Evolutionary conservation across 2,113 vertebrate species (phyloP).

Genomic region (Triplophysa siluroides): DNA sequence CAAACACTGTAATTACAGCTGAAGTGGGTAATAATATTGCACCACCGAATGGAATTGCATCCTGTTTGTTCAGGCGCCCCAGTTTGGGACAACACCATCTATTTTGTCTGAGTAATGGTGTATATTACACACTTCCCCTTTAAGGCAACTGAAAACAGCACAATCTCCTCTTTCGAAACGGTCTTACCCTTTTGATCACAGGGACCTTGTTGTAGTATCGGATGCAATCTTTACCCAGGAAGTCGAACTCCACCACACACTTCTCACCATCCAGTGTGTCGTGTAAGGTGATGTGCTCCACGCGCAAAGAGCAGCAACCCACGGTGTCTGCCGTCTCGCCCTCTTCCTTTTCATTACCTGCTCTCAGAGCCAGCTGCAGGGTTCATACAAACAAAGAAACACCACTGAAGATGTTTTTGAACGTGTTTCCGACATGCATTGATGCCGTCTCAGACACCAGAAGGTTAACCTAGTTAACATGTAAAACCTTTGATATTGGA

Average conservation of each 20-base stretch:
- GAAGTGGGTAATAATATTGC: background rate
- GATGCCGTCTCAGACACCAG: background rate
- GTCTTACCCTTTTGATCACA: constrained; percentile 71
- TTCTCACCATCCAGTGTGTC: constrained; percentile 66
- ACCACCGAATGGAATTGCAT: background rate
- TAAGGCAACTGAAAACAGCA: background rate
- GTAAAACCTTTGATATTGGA: background rate
- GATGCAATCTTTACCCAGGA: constrained; percentile 80
- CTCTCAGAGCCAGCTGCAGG: constrained; percentile 73
- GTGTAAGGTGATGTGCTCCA: constrained; percentile 76
- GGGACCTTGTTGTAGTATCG: constrained; percentile 76
- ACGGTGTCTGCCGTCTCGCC: constrained; percentile 76
- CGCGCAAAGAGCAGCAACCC: constrained; percentile 78
- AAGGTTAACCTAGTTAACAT: background rate
- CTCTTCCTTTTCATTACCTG: constrained; percentile 81
- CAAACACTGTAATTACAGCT: background rate
- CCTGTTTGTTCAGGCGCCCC: too few species aligned
- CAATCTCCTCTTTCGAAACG: background rate
- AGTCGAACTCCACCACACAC: constrained; percentile 73
- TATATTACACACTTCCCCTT: background rate
- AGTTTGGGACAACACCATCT: background rate
- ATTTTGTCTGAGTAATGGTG: background rate
- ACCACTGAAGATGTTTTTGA: background rate
- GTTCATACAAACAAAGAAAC: constrained; percentile 22
- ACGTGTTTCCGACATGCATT: background rate